Conservation (phyloP, 2,113 vertebrate genomes). For the Zapus hudsonius region DNA sequence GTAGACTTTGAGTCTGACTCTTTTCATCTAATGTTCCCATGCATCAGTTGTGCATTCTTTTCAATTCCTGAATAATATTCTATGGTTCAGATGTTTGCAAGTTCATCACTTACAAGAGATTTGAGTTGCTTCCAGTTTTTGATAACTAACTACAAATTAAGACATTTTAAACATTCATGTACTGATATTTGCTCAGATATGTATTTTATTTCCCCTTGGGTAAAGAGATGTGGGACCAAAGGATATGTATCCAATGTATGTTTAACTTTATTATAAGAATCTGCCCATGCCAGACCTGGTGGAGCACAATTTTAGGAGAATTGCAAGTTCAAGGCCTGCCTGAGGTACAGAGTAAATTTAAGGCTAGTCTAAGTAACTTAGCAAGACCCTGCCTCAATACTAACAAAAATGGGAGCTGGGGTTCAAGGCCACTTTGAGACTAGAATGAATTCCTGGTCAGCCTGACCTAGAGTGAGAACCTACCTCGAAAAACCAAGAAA, state of each 20-base stretch:
- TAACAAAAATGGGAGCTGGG: no score
- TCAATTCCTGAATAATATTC: not conserved
- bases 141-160: not conserved
- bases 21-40: not conserved
- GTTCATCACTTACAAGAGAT: not conserved
- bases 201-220: not conserved
- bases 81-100: not conserved
- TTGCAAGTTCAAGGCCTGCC: no score
- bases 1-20: not conserved
- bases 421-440: no score
- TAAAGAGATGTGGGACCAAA: not conserved
- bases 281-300: not conserved
- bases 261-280: slow-evolving; percentile 5
- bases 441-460: no score
- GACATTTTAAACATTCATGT: not conserved
- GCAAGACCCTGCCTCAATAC: no score
- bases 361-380: no score
- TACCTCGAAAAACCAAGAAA: no score
- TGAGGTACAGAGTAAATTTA: no score
- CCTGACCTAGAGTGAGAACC: no score
- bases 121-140: not conserved
- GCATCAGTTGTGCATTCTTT: not conserved
- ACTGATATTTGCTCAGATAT: not conserved
- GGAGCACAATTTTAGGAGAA: no score
- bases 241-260: not conserved